These are phyloP conservation scores for Zeuzera pyrina DNA, from an alignment of 2,888 invertebrate species.

Conservation along the genomic window DNA sequence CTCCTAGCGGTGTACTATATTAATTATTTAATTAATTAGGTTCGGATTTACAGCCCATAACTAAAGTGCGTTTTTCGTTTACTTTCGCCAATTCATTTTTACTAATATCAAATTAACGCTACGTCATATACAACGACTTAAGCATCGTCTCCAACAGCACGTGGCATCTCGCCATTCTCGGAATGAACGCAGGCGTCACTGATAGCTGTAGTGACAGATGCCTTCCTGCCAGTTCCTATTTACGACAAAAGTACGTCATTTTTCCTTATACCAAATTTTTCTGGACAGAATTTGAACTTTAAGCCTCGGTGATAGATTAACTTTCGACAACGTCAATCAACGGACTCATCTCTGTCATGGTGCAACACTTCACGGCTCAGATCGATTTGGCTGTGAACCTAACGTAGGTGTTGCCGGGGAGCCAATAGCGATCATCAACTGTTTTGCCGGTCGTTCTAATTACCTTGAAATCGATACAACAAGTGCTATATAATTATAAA, in stretches of 20 bases:
- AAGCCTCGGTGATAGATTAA: constrained; percentile 18
- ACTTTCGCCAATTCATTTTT: too few relatives aligned
- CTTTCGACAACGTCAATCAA: constrained; percentile 11
- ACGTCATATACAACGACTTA: constrained; percentile 21
- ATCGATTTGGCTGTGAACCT: constrained; percentile 37
- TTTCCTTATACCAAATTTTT: constrained; percentile 15
- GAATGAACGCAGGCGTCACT: constrained; percentile 45
- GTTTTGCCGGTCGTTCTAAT: constrained; percentile 14
- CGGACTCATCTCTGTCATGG: constrained; percentile 17
- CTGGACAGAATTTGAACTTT: constrained; percentile 18
- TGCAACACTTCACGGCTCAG: constrained; percentile 27
- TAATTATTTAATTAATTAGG: too few relatives aligned
- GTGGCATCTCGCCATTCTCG: constrained; percentile 37
- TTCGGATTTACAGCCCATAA: too few relatives aligned
- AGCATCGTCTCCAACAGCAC: constrained; percentile 26
- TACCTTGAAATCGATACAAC: constrained; percentile 14
- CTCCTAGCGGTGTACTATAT: too few relatives aligned
- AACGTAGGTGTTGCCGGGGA: constrained; percentile 35
- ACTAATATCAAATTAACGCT: too few relatives aligned
- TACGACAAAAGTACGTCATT: constrained; percentile 2
- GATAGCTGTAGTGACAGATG: constrained; percentile 49
- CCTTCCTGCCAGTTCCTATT: constrained; percentile 46
- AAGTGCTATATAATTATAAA: too few relatives aligned
- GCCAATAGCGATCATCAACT: constrained; percentile 44
- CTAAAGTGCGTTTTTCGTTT: too few relatives aligned